Percentiles rank a stretch among this genome's conserved stretches.
phyloP scores from a whole-genome alignment of 2,113 vertebrate species.

The Nothocercus julius region DNA sequence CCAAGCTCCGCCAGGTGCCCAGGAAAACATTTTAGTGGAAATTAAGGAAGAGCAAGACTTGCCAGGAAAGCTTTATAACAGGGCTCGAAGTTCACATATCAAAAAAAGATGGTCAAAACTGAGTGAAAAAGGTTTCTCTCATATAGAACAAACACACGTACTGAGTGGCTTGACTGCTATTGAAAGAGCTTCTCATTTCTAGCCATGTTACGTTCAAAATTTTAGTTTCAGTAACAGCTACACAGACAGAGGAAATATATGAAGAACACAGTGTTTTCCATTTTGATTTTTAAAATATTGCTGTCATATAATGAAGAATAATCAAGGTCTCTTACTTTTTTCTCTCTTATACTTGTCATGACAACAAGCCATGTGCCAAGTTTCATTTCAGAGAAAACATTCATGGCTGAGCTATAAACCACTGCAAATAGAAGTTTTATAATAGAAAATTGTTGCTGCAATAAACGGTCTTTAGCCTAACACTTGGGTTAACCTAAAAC shows the following conservation, averaged over 20 bases:
- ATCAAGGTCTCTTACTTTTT: background rate
- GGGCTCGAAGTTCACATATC: background rate
- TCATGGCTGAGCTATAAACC: conserved; percentile 7
- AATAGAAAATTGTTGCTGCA: conserved; percentile 42
- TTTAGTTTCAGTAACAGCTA: background rate
- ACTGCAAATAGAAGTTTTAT: background rate
- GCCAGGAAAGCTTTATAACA: background rate
- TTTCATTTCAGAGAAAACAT: conserved; percentile 9
- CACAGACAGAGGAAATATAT: background rate
- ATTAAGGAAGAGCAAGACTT: background rate
- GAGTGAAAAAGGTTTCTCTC: background rate
- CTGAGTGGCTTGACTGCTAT: background rate
- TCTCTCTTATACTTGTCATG: conserved; percentile 1
- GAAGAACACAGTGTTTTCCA: background rate
- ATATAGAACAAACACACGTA: background rate
- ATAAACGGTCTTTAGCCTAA: conserved; percentile 25
- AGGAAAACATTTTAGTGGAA: background rate
- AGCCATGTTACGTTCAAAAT: background rate
- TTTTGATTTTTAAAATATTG: background rate
- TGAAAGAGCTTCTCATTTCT: background rate
- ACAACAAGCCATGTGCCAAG: background rate
- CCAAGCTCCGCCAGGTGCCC: background rate
- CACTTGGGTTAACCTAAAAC: background rate
- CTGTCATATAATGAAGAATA: background rate
- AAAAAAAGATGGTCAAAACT: background rate